Percentiles rank a stretch among this genome's conserved stretches.
These are phyloP conservation scores for Cecidostiba fungosa DNA, from an alignment of 2,888 invertebrate genomes.

Conservation along the genomic window DNA sequence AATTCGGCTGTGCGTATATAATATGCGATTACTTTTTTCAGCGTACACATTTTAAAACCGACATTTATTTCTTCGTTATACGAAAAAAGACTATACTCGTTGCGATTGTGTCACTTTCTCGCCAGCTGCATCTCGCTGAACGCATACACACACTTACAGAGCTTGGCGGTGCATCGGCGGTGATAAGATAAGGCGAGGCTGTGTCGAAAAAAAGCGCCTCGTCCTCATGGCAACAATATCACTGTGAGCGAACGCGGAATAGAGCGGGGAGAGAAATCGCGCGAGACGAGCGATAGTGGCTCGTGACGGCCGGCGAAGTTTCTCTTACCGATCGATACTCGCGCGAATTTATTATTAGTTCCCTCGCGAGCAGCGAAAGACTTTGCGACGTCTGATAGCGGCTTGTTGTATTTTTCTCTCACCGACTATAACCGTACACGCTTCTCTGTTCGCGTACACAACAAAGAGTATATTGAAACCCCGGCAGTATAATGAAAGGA, in stretches of 20 bases:
- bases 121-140: not conserved
- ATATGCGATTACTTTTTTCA: too few species aligned
- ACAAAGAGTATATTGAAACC: not conserved
- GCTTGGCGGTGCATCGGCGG: not conserved
- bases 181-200: slow-evolving; percentile 56
- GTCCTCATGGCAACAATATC: slow-evolving; percentile 57
- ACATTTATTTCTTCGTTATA: not conserved
- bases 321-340: slow-evolving; percentile 35
- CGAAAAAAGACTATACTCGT: not conserved
- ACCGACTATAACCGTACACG: too few species aligned
- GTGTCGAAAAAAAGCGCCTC: slow-evolving; percentile 1
- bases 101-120: slow-evolving; percentile 32
- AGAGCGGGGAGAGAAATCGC: slow-evolving; percentile 30
- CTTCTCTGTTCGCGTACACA: too few species aligned
- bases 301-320: slow-evolving; percentile 32
- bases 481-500: not conserved
- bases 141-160: not conserved
- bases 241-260: not conserved
- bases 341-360: slow-evolving; percentile 36
- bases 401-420: not conserved
- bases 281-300: slow-evolving; percentile 31
- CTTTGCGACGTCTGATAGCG: too few species aligned
- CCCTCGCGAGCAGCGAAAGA: not conserved
- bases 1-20: not conserved
- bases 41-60: too few species aligned